These are phyloP conservation scores for Epinephelus malabaricus DNA, from an alignment of 2,797 vertebrate genomes.

Conservation along the genomic window DNA sequence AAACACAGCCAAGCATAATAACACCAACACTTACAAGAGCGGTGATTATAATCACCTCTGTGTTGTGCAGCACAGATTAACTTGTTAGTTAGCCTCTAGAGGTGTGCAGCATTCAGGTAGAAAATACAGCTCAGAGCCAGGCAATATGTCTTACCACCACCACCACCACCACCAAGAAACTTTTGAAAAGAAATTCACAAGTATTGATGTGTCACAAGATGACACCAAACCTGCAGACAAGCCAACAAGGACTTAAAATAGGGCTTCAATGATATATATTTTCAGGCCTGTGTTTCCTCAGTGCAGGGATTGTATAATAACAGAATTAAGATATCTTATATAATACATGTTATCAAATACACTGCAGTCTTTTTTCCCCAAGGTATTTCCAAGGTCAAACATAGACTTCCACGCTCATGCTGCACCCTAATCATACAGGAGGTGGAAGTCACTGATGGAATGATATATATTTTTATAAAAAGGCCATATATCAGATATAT, in stretches of 20 bases:
- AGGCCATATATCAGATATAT: slow-evolving; percentile 16
- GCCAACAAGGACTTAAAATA: slow-evolving; percentile 28
- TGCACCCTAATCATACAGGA: neutral
- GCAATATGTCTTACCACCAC: slow-evolving; percentile 1
- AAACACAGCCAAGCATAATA: neutral
- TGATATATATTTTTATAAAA: neutral
- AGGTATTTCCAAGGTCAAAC: neutral
- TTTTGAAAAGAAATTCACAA: neutral
- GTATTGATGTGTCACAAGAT: slow-evolving; percentile 2
- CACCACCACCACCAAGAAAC: neutral
- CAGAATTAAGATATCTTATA: neutral
- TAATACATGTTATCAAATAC: neutral
- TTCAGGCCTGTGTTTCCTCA: neutral
- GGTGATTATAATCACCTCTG: neutral
- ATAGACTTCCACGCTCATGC: no score
- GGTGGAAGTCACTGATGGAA: neutral
- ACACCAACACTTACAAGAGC: neutral
- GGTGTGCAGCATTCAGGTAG: neutral
- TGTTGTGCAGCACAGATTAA: slow-evolving; percentile 8
- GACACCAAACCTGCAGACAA: slow-evolving; percentile 24
- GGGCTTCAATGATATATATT: slow-evolving; percentile 21
- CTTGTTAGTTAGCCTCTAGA: slow-evolving; percentile 43
- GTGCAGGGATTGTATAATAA: neutral
- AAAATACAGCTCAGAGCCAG: slow-evolving; percentile 20
- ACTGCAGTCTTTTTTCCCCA: neutral